Evolutionary conservation across 2,888 invertebrate species (phyloP).

Genomic region (Hirtodrosophila histrioides): DNA sequence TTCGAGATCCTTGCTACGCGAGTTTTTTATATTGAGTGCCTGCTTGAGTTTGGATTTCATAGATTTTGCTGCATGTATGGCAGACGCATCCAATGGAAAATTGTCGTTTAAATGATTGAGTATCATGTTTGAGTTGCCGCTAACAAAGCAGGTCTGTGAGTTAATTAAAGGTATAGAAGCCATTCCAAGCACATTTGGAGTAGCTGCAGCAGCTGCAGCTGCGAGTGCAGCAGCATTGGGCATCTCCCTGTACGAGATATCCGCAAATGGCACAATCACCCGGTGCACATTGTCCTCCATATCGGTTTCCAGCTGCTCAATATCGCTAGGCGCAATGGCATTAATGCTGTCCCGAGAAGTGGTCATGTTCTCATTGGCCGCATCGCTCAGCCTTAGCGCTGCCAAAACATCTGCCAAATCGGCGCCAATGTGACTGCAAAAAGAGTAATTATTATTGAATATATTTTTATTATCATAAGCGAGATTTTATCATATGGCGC

Average conservation of each 20-base stretch:
- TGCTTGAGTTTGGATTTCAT: conserved; percentile 36
- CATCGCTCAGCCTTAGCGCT: conserved; percentile 58
- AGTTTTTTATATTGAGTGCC: conserved; percentile 48
- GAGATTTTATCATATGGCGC: no score
- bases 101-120: conserved; percentile 83
- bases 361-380: conserved; percentile 70
- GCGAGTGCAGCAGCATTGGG: conserved; percentile 5
- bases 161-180: conserved; percentile 62
- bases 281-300: conserved; percentile 79
- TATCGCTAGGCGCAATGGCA: conserved; percentile 83
- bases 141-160: conserved; percentile 81
- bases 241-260: conserved; percentile 65
- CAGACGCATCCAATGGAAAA: conserved; percentile 57
- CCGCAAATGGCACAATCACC: conserved; percentile 81
- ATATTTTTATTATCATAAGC: no score
- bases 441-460: no score
- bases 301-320: conserved; percentile 84
- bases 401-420: conserved; percentile 57
- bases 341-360: conserved; percentile 84
- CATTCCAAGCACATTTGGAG: neutral
- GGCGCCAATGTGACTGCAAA: conserved; percentile 31
- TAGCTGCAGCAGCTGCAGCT: conserved; percentile 1
- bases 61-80: conserved; percentile 20
- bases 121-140: conserved; percentile 83
- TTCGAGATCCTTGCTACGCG: conserved; percentile 82